phyloP scores from a whole-genome alignment of 2,797 vertebrate genomes.

The Psittacula derbiana region DNA sequence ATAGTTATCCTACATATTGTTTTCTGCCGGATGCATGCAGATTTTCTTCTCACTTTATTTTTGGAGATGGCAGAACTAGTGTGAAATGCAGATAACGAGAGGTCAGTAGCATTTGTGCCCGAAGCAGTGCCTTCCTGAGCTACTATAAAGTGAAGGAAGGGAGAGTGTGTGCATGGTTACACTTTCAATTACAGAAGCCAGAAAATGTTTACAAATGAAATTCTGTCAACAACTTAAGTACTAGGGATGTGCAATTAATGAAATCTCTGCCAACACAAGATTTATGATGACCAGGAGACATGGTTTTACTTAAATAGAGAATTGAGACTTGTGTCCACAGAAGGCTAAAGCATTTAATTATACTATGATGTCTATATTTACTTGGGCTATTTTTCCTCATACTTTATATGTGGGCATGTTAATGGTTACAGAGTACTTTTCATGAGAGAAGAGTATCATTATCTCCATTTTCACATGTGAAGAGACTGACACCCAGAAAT shows the following conservation, averaged over 20 bases:
- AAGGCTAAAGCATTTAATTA: background rate
- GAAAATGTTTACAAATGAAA: background rate
- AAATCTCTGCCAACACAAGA: background rate
- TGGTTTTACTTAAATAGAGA: background rate
- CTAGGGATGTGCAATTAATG: background rate
- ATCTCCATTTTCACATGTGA: background rate
- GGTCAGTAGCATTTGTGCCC: background rate
- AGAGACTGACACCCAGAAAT: background rate
- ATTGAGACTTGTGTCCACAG: background rate
- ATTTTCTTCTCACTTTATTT: background rate
- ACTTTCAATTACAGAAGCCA: background rate
- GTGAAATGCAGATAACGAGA: background rate
- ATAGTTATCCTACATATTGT: background rate
- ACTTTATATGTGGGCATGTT: background rate
- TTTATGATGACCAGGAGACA: background rate
- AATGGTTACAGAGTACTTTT: background rate
- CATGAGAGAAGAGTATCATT: background rate
- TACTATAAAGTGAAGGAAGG: background rate
- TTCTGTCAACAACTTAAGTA: background rate
- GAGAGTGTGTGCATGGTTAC: background rate
- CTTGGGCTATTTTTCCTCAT: background rate
- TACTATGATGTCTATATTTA: background rate
- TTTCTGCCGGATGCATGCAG: background rate
- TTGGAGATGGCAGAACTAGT: background rate
- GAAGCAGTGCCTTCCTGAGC: background rate